These are phyloP conservation scores for Drosophila fulvimacula DNA, from an alignment of 2,888 invertebrate genomes.

Conservation along the genomic window DNA sequence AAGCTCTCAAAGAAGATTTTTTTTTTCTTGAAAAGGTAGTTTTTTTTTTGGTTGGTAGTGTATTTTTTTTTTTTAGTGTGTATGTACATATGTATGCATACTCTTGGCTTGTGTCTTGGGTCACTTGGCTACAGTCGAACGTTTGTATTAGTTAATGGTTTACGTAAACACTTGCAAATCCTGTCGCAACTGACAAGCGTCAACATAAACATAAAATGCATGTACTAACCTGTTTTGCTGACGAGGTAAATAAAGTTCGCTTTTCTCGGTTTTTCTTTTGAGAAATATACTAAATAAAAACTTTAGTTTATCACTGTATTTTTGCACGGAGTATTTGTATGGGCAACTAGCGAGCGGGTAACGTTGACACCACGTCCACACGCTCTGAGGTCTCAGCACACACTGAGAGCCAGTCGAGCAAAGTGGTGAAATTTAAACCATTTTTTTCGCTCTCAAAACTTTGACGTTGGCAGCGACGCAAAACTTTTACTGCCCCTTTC, in stretches of 20 bases:
- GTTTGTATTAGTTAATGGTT: constrained; percentile 30
- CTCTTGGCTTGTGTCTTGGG: constrained; percentile 5
- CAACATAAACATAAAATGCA: constrained; percentile 11
- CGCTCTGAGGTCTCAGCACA: constrained; percentile 65
- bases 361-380: constrained; percentile 57
- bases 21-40: constrained; percentile 11
- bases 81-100: not conserved
- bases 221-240: constrained; percentile 53
- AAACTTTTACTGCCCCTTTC: constrained; percentile 50
- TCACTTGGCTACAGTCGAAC: constrained; percentile 18
- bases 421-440: constrained; percentile 65
- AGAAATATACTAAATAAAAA: constrained; percentile 12
- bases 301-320: constrained; percentile 14
- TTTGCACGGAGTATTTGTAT: constrained; percentile 11
- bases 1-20: constrained; percentile 5
- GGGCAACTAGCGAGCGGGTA: constrained; percentile 16
- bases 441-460: constrained; percentile 29
- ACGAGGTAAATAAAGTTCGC: constrained; percentile 29
- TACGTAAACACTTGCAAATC: constrained; percentile 57
- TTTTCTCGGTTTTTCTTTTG: constrained; percentile 37
- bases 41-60: not conserved
- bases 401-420: constrained; percentile 65
- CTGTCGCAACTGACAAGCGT: constrained; percentile 35
- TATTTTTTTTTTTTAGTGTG: not conserved
- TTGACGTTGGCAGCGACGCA: constrained; percentile 30